A percentile compares a stretch with the other conserved stretches of the same genome.
phyloP scores from a whole-genome alignment of 1,140 invertebrate species.

The Onthophagus taurus region DNA sequence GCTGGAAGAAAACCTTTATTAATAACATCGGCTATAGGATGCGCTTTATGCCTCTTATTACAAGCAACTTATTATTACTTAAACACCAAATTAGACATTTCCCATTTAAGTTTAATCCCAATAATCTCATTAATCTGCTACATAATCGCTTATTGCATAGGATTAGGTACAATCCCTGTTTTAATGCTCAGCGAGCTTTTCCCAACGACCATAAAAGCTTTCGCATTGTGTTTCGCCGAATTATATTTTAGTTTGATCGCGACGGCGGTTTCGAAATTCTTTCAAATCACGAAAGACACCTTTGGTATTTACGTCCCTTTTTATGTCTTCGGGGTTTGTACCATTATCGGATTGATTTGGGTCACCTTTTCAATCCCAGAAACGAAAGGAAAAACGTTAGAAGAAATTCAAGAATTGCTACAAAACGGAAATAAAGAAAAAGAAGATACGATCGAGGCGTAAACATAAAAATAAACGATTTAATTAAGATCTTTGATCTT shows the following conservation, averaged over 20 bases:
- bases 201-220: slow-evolving; percentile 56
- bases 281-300: slow-evolving; percentile 50
- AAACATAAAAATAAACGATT: no score
- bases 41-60: slow-evolving; percentile 42
- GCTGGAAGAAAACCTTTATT: slow-evolving; percentile 61
- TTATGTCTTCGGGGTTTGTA: slow-evolving; percentile 61
- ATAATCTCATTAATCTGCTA: slow-evolving; percentile 54
- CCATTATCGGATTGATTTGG: slow-evolving; percentile 52
- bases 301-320: slow-evolving; percentile 61
- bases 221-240: slow-evolving; percentile 59
- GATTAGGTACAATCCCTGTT: slow-evolving; percentile 60
- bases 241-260: slow-evolving; percentile 61
- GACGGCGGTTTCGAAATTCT: slow-evolving; percentile 65
- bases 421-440: no score
- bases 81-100: slow-evolving; percentile 33
- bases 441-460: no score
- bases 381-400: slow-evolving; percentile 71
- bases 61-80: slow-evolving; percentile 53
- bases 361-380: slow-evolving; percentile 60
- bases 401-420: slow-evolving; percentile 40
- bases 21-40: slow-evolving; percentile 47
- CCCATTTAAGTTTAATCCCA: slow-evolving; percentile 47
- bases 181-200: slow-evolving; percentile 67
- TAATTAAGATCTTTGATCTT: no score
- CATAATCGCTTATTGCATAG: slow-evolving; percentile 59